Percentiles rank a stretch among this genome's conserved stretches.
Conservation (phyloP, 2,888 invertebrate species). For the Thalpophila matura region DNA sequence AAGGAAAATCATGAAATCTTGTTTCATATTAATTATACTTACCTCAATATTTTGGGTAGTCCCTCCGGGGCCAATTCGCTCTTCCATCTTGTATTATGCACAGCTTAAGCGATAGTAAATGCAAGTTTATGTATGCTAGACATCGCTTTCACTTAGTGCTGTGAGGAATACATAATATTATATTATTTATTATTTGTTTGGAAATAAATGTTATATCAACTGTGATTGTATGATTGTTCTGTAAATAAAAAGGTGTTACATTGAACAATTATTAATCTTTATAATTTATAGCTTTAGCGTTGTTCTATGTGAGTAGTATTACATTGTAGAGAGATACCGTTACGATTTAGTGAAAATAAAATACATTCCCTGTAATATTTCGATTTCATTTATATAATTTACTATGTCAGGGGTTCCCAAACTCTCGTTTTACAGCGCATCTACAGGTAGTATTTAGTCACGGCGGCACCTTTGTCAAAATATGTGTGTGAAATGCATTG, state of each 20-base stretch:
- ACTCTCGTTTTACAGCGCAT: too few relatives aligned
- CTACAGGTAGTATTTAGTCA: too few relatives aligned
- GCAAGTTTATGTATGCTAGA: neutral
- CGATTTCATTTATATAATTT: constrained; percentile 25
- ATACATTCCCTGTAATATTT: constrained; percentile 63
- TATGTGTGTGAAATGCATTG: too few relatives aligned
- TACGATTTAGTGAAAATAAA: constrained; percentile 59
- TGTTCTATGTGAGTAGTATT: constrained; percentile 28
- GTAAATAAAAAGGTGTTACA: constrained; percentile 27
- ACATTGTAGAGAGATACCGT: constrained; percentile 46
- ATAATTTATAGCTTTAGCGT: constrained; percentile 2
- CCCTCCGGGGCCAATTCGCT: too few relatives aligned
- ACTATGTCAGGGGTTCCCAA: too few relatives aligned
- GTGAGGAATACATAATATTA: neutral
- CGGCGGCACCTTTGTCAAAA: too few relatives aligned
- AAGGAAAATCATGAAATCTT: too few relatives aligned
- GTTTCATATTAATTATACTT: too few relatives aligned
- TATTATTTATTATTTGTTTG: constrained; percentile 8
- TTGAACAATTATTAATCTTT: neutral
- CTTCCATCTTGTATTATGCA: too few relatives aligned
- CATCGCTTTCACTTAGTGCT: neutral
- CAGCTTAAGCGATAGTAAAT: too few relatives aligned
- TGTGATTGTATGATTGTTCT: constrained; percentile 34
- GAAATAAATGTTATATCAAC: constrained; percentile 31
- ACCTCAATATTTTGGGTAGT: too few relatives aligned